Evolutionary conservation across 1,140 invertebrate genomes (phyloP).

Genomic region (Acarapis woodi): DNA sequence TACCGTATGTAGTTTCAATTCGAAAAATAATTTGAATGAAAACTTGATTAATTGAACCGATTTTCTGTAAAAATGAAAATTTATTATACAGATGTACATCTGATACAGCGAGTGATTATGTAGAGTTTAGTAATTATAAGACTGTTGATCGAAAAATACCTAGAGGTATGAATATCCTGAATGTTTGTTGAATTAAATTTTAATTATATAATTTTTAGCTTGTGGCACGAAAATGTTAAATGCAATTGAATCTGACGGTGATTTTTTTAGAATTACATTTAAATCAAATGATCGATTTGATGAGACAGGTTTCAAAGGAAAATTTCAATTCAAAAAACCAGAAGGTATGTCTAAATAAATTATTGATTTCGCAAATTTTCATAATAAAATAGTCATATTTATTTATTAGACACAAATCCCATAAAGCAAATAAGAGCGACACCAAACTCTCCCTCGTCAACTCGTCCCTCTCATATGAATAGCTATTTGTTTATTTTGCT

Average conservation of each 20-base stretch:
- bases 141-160: constrained; percentile 50
- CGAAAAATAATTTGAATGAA: background rate
- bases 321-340: constrained; percentile 38
- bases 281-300: constrained; percentile 71
- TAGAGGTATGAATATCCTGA: constrained; percentile 26
- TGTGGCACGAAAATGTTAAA: constrained; percentile 30
- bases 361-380: background rate
- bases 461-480: too few species aligned
- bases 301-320: constrained; percentile 67
- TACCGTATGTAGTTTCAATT: constrained; percentile 27
- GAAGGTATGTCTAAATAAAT: too few species aligned
- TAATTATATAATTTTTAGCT: too few species aligned
- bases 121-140: constrained; percentile 79
- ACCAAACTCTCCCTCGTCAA: too few species aligned
- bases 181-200: too few species aligned
- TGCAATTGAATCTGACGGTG: constrained; percentile 45
- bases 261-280: constrained; percentile 80
- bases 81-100: constrained; percentile 26
- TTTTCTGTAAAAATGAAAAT: too few species aligned
- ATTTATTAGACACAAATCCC: too few species aligned
- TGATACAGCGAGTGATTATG: constrained; percentile 58
- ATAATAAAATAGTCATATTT: background rate
- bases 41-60: too few species aligned
- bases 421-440: too few species aligned
- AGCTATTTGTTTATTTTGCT: too few species aligned